These are phyloP conservation scores for Colossoma macropomum DNA, from an alignment of 2,113 vertebrate genomes.

Conservation along the genomic window DNA sequence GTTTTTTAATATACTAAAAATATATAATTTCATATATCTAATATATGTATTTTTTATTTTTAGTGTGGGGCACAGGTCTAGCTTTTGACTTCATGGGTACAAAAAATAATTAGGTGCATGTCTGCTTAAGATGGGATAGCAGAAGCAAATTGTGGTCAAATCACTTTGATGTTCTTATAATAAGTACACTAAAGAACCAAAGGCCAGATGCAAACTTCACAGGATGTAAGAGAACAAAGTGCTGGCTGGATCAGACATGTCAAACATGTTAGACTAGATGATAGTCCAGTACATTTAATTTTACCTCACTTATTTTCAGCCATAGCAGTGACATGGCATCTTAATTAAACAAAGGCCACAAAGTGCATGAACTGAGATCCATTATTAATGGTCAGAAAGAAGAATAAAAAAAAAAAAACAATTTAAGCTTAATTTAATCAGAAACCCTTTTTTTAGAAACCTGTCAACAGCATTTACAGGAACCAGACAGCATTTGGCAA, in stretches of 20 bases:
- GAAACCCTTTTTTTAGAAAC: background rate
- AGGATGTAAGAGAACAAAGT: background rate
- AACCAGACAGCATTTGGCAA: background rate
- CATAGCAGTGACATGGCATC: background rate
- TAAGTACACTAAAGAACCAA: slow-evolving; percentile 30
- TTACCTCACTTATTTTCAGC: background rate
- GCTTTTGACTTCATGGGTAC: slow-evolving; percentile 8
- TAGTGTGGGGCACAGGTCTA: background rate
- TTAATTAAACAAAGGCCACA: slow-evolving; percentile 5
- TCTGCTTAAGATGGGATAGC: background rate
- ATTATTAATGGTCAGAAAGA: slow-evolving; percentile 12
- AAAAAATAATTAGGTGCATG: background rate
- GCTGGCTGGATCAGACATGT: background rate
- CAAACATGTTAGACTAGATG: background rate
- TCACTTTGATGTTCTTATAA: slow-evolving; percentile 22
- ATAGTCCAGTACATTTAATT: background rate
- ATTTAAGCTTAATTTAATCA: slow-evolving; percentile 32
- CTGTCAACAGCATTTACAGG: background rate
- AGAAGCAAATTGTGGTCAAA: background rate
- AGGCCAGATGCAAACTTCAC: background rate
- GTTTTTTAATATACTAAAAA: too few relatives aligned
- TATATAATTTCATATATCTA: too few relatives aligned
- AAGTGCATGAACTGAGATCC: slow-evolving; percentile 12
- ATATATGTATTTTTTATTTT: background rate
- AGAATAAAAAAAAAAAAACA: slow-evolving; percentile 13